These are phyloP conservation scores for Pluvialis apricaria DNA, from an alignment of 2,113 vertebrate species.

Conservation along the genomic window DNA sequence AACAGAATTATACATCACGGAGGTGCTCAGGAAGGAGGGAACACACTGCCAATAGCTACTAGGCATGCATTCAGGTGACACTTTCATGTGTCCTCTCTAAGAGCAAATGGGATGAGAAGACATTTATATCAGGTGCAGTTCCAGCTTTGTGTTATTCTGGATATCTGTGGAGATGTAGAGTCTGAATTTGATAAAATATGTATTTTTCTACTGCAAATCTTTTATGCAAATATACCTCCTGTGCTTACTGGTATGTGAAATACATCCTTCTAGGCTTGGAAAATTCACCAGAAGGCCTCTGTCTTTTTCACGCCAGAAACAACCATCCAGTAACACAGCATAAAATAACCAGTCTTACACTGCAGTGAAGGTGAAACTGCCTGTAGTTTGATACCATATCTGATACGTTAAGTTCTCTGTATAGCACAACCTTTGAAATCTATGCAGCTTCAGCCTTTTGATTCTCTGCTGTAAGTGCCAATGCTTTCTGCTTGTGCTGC, in stretches of 20 bases:
- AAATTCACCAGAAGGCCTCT: conserved; percentile 19
- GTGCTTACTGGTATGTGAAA: not conserved
- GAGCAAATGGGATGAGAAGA: not conserved
- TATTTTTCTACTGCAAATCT: conserved; percentile 37
- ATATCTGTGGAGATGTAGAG: not conserved
- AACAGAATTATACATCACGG: not conserved
- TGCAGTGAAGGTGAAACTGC: not conserved
- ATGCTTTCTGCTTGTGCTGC: not conserved
- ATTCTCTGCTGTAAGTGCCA: not conserved
- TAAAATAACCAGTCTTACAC: conserved; percentile 1
- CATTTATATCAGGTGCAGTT: not conserved
- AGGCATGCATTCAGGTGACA: not conserved
- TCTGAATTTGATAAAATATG: conserved; percentile 4
- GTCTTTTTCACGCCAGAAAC: conserved; percentile 29
- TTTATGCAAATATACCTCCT: conserved; percentile 42
- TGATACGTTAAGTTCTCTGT: not conserved
- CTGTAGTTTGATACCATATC: not conserved
- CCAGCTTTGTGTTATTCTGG: not conserved
- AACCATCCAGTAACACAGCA: not conserved
- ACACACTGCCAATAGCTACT: not conserved
- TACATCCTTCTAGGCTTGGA: not conserved
- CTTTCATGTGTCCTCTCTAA: not conserved
- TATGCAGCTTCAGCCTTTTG: conserved; percentile 5
- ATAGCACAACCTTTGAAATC: conserved; percentile 25
- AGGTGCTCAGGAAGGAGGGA: not conserved